Percentiles rank a stretch among this genome's conserved stretches.
Evolutionary conservation across 2,797 vertebrate genomes (phyloP).

Genomic region (Myoxocephalus aenaeus): DNA sequence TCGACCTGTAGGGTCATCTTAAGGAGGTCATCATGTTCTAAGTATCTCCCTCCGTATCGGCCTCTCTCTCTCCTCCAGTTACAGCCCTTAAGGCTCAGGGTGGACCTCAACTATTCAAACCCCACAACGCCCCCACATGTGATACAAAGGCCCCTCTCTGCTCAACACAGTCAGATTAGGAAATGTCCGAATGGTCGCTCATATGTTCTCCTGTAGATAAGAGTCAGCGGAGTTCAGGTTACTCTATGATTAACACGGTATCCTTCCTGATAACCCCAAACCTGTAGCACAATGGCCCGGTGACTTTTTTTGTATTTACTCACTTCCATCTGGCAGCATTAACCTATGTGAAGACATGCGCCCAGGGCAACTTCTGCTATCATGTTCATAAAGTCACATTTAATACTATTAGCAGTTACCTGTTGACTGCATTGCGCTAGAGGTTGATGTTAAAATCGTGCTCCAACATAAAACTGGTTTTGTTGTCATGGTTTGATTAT

Average conservation of each 20-base stretch:
- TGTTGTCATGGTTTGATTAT: background rate
- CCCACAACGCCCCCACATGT: conserved; percentile 59
- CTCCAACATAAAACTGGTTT: background rate
- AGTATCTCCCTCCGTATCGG: conserved; percentile 64
- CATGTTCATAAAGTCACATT: conserved; percentile 12
- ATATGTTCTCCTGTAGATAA: conserved; percentile 79
- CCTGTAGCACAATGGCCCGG: conserved; percentile 40
- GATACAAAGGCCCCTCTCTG: conserved; percentile 75
- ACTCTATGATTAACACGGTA: conserved; percentile 74
- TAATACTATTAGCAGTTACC: background rate
- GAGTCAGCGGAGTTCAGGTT: conserved; percentile 73
- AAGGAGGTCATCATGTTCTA: conserved; percentile 66
- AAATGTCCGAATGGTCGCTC: conserved; percentile 82
- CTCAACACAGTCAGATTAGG: conserved; percentile 74
- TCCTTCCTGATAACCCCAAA: conserved; percentile 76
- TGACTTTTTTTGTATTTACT: conserved; percentile 57
- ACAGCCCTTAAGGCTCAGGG: conserved; percentile 76
- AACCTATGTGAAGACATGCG: conserved; percentile 49
- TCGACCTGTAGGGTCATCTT: conserved; percentile 59
- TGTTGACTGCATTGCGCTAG: conserved; percentile 12
- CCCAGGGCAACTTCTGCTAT: background rate
- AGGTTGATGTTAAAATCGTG: background rate
- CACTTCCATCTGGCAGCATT: conserved; percentile 44
- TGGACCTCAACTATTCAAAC: conserved; percentile 56
- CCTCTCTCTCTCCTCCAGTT: conserved; percentile 72